Base-by-base conservation (phyloP, 1,140 invertebrate genomes). In the Phenacoccus solenopsis region DNA sequence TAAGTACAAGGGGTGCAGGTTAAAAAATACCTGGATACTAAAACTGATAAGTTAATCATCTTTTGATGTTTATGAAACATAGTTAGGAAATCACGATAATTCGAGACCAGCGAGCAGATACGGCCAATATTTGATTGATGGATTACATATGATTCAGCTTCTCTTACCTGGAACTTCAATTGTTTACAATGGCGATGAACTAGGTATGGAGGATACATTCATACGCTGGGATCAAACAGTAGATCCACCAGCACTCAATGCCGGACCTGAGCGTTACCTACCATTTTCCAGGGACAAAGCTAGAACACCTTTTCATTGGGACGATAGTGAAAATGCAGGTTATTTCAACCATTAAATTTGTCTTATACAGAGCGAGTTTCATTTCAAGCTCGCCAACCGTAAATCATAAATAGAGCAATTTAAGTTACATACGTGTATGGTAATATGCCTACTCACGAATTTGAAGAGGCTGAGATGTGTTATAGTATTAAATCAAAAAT, bases 11-110 rank as follows among this genome's bases (percentile, higher is more conserved):
- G 5, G 30, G 30, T 32, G 5, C 30, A 32, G 12, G 35, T 28
- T 32, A 32, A 32, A 32, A 32, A 32, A 32, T n/a, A 35, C 22
- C 13, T 30, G 32, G 24, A 70, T 7, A 32, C 30, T 32, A 32
- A 32, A 32, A 32, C 13, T 32, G 5, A 32, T 32, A 32, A 13
- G 30, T 5, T 32, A 32, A 7, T 32, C 13, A 32, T 7, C 5
- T 13, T 32, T 32, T 32, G 30, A 32, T 32, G 5, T 32, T 32
- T 32, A 13, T 32, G 5, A 32, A 5, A 13, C 30, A 32, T 49
- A 88, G 87, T 80, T 90, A 77, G 89, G 89, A 38, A 91, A 90
- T 77, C 88, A 91, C 73, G 89, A 92, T 76, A 82, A 85, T 21
- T 78, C 78, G 57, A 82, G 91, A 73, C 82, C 87, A 12, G 84